Conservation (phyloP, 1,140 invertebrate species). For the Papilio aristodemus region DNA sequence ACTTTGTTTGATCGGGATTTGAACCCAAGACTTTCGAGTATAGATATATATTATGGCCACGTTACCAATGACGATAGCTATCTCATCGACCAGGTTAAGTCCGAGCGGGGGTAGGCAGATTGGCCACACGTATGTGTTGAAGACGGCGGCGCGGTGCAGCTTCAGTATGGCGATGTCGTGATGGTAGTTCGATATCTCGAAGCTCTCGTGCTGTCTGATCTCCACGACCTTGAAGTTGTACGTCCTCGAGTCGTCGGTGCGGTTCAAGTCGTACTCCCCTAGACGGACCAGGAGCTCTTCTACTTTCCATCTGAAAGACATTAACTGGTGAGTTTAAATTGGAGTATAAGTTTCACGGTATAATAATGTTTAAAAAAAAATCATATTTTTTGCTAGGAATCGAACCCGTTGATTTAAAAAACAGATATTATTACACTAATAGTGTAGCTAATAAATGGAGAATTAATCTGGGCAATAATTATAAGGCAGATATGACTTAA, state of each 20-base stretch:
- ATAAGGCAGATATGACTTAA: no score
- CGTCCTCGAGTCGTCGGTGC: slow-evolving; percentile 82
- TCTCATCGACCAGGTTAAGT: slow-evolving; percentile 82
- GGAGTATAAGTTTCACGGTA: no score
- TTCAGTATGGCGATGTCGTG: slow-evolving; percentile 92
- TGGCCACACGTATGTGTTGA: slow-evolving; percentile 90
- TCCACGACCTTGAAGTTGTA: slow-evolving; percentile 84
- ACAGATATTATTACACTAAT: no score
- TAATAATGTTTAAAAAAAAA: no score
- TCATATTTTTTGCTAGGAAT: no score
- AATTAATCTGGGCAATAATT: no score
- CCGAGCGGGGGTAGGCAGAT: slow-evolving; percentile 89
- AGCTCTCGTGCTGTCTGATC: slow-evolving; percentile 84
- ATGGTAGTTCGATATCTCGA: slow-evolving; percentile 83
- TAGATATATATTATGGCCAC: slow-evolving; percentile 7
- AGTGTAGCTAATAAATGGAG: no score
- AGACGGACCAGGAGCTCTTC: slow-evolving; percentile 86
- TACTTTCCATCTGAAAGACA: slow-evolving; percentile 81
- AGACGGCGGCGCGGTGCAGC: slow-evolving; percentile 84
- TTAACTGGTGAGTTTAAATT: no score
- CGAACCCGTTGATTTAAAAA: no score
- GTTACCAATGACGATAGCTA: slow-evolving; percentile 86
- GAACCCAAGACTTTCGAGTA: no score
- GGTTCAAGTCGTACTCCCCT: slow-evolving; percentile 89
- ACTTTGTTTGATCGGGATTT: no score